Evolutionary conservation across 1,140 invertebrate species (phyloP), one percentile per base, ranked within the genome.

Genomic region (Diorhabda carinulata): DNA sequence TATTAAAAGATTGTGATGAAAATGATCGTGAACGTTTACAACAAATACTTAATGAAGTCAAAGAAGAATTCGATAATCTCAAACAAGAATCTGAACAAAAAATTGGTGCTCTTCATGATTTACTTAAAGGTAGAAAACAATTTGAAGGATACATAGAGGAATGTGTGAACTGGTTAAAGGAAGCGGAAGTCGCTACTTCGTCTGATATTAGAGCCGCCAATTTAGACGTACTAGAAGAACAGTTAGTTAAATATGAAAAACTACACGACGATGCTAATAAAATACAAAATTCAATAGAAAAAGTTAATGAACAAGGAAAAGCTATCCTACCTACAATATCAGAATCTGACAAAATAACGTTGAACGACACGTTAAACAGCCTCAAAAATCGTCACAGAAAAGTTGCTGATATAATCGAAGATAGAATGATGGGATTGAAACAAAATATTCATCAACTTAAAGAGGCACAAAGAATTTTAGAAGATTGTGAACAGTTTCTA

Each of bases 151-250:
- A 92, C 69, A 84, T 93, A 58, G 89, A 92, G 67, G 89, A 90
- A 73, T 92, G 91, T 78, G 87, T 91, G 71, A 88, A 92, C 71
- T 96, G 93, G 93, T 83, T 95, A 25, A 91, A 92, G 64, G 90
- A 96, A 84, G 92, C 92, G 60, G 93, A 96, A 83, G 91, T 93
- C 5, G 89, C 92, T 8, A 88, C 92, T 0, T 90, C 91, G 8
- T 87, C 90, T 45, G 93, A 95, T 75, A 80, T 95, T 3, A 85
- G 91, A 61, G 88, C 90, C 40, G 87, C 91, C 2, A 93, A 87
- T 76, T 82, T 94, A 7, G 91, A 92, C 72, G 85, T 94, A 1
- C 81, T 96, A 43, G 90, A 94, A 80, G 93, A 96, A 82, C 93
- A 96, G 77, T 78, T 95, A 56, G 85, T 87, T 1, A 94, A 95